Evolutionary conservation across 2,113 vertebrate species (phyloP).

Genomic region (Mungos mungo): DNA sequence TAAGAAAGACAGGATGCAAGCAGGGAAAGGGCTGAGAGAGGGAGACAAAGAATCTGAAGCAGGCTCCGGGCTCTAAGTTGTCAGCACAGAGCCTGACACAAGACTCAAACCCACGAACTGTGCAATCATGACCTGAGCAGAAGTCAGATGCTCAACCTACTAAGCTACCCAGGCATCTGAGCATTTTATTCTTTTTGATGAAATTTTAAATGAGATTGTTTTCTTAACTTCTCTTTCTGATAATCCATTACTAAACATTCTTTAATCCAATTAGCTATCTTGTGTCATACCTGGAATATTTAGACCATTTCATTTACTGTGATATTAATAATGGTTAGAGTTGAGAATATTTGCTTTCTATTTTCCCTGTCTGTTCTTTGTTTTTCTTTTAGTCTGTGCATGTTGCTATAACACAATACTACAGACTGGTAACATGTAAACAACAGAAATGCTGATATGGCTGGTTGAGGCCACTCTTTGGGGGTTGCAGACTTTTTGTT

Average conservation of each 20-base stretch:
- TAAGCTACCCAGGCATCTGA: background rate
- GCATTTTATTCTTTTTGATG: background rate
- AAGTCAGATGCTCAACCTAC: no score
- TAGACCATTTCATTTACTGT: background rate
- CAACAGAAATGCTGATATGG: background rate
- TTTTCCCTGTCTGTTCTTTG: background rate
- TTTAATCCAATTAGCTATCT: background rate
- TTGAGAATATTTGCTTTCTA: background rate
- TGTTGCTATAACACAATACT: background rate
- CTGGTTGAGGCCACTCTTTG: background rate
- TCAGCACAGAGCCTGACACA: no score
- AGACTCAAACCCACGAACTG: no score
- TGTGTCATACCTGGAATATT: background rate
- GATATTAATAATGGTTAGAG: background rate
- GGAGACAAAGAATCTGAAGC: no score
- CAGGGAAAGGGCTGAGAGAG: no score
- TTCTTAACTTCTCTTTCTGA: background rate
- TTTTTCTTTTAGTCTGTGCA: background rate
- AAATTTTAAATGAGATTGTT: background rate
- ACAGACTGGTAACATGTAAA: background rate
- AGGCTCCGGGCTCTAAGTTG: no score
- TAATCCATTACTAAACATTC: background rate
- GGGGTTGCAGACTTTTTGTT: background rate
- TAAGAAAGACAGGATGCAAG: no score
- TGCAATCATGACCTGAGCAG: no score